Base-by-base conservation (phyloP, 2,888 invertebrate genomes). In the Zeuzera pyrina region DNA sequence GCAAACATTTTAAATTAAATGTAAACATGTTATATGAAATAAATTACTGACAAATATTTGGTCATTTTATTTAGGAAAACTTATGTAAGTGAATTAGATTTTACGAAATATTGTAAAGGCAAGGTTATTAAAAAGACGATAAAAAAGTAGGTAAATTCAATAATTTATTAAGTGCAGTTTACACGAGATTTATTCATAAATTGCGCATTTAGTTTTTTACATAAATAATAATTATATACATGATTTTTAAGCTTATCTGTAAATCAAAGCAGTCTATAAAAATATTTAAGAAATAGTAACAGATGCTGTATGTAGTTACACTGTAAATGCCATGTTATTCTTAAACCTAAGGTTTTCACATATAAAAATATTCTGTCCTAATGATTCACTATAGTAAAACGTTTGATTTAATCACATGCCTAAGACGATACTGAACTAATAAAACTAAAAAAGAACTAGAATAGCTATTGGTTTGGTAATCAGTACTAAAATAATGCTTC, bases 331-430 rank as follows among this genome's bases (percentile, higher is more conserved):
- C 68, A 56, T 59, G 55, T 63, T 62, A 58, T 52, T 36, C 69
- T 66, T 74, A 73, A 10, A 40, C 50, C 69, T 73, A 72, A 53
- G 52, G 57, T 61, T 61, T 61, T 59, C 62, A 73, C 64, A 74
- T 81, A 81, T 64, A 81, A 81, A 79, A 79, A 79, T 79, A 79
- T 70, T 68, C 72, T 61, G 66, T 63, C 66, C 67, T 70, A 73
- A 64, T 59, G 62, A 69, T 65, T 69, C 61, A 65, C 68, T 77
- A 67, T 65, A 64, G 15, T 31, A 54, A 21, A 71, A 71, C 70
- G 69, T 68, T 68, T 64, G 50, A 49, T 58, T 39, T 41, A 31
- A 36, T 47, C 47, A 51, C 40, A 43, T 47, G 43, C 38, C 40
- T 39, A 35, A 43, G 35, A 38, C 38, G 45, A 38, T 39, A 34